A percentile compares a stretch with the other conserved stretches of the same genome.
Evolutionary conservation across 2,113 vertebrate species (phyloP).

Genomic region (Archocentrus centrarchus): DNA sequence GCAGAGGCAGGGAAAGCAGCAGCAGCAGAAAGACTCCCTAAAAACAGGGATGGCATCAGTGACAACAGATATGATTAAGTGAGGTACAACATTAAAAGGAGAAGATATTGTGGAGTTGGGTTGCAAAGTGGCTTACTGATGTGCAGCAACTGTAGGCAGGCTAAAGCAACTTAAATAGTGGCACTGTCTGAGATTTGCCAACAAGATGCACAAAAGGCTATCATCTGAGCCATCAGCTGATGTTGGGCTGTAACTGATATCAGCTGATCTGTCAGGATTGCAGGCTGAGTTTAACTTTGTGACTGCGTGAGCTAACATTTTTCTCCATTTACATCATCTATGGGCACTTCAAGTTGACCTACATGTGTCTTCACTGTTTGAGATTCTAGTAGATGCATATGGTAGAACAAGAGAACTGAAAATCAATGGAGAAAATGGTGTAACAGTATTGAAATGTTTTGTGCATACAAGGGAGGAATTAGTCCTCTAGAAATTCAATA

Average conservation of each 20-base stretch:
- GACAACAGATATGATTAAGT: background rate
- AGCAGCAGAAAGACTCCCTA: background rate
- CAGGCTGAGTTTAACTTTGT: background rate
- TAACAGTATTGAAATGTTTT: background rate
- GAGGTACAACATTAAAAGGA: accelerated
- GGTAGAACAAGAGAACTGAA: background rate
- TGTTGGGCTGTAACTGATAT: background rate
- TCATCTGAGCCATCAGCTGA: background rate
- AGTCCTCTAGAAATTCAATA: background rate
- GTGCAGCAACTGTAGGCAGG: background rate
- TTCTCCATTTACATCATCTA: background rate
- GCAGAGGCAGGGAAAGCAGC: background rate
- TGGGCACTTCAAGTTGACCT: background rate
- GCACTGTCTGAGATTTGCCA: background rate
- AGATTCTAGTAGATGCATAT: background rate
- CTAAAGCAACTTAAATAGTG: background rate
- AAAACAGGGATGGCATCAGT: background rate
- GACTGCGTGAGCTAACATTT: background rate
- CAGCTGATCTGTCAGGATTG: background rate
- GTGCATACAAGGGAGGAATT: background rate
- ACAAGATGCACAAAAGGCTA: background rate
- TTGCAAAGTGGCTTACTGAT: background rate
- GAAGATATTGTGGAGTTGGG: background rate
- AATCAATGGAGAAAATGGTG: background rate
- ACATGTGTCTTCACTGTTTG: background rate